A percentile compares a stretch with the other conserved stretches of the same genome.
Evolutionary conservation across 2,113 vertebrate species (phyloP).

Genomic region (Colaptes auratus): DNA sequence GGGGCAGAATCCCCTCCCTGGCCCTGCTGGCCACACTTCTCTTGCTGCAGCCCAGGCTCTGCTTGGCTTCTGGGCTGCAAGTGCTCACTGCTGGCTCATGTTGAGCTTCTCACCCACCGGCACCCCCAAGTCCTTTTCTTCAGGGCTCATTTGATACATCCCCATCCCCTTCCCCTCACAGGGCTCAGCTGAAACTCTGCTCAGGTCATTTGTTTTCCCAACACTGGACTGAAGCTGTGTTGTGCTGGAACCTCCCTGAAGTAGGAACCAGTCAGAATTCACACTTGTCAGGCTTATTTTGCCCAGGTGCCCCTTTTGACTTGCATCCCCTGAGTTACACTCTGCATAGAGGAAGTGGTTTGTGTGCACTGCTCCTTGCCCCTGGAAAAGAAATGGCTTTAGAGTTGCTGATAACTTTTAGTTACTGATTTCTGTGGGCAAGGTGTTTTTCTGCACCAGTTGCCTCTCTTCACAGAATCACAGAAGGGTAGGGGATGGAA

Average conservation of each 20-base stretch:
- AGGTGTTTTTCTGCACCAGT: not conserved
- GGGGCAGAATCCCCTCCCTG: no score
- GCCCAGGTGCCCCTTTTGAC: not conserved
- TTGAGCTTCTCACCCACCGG: no score
- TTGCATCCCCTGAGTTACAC: not conserved
- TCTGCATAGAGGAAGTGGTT: not conserved
- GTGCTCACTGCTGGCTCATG: no score
- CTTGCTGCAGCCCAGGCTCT: no score
- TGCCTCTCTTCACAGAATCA: not conserved
- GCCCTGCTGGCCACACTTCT: no score
- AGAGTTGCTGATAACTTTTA: not conserved
- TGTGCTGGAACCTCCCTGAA: not conserved
- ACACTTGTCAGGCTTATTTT: not conserved
- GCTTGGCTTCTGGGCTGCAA: no score
- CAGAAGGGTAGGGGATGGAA: no score
- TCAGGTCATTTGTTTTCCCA: not conserved
- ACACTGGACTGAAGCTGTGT: not conserved
- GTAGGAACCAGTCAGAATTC: not conserved
- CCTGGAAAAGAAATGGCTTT: not conserved
- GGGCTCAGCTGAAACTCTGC: not conserved
- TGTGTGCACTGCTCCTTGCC: not conserved
- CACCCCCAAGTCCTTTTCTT: no score
- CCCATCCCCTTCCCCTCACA: not conserved
- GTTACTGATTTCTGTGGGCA: not conserved
- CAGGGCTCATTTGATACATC: not conserved